These are phyloP conservation scores for Valencia hispanica DNA, from an alignment of 2,797 vertebrate species.

Conservation along the genomic window DNA sequence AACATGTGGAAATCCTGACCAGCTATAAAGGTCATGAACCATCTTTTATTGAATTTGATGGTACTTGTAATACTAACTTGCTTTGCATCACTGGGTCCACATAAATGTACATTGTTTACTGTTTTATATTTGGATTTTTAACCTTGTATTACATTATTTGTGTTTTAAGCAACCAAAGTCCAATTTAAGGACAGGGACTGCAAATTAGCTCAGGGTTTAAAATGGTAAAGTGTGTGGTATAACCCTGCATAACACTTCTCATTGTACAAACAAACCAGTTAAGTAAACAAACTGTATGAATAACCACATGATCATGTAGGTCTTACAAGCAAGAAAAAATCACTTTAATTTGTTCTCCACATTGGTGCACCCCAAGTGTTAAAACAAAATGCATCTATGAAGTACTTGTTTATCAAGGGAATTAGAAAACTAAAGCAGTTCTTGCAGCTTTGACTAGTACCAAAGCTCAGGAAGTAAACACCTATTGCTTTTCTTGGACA, in stretches of 20 bases:
- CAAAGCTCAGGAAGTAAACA: conserved; percentile 65
- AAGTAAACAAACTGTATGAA: background rate
- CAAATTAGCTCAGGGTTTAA: background rate
- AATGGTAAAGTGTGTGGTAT: background rate
- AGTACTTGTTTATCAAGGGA: conserved; percentile 27
- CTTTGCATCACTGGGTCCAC: background rate
- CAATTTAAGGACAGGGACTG: background rate
- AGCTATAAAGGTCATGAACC: background rate
- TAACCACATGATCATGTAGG: background rate
- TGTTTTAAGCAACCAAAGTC: background rate
- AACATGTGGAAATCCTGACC: background rate
- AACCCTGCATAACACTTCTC: background rate
- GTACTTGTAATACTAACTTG: background rate
- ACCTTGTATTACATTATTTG: background rate
- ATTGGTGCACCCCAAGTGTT: background rate
- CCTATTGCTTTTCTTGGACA: conserved; percentile 60
- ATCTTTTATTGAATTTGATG: background rate
- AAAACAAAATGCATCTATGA: conserved; percentile 13
- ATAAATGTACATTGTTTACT: background rate
- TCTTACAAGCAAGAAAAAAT: background rate
- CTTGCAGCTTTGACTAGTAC: conserved; percentile 23
- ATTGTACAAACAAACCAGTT: background rate
- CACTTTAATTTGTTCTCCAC: background rate
- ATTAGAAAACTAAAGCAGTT: conserved; percentile 33
- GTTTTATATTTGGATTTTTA: background rate